A percentile compares a stretch with the other conserved stretches of the same genome.
Evolutionary conservation across 35 echinoderm and acorn worm species (phyloP).

Genomic region (Heliocidaris tuberculata): DNA sequence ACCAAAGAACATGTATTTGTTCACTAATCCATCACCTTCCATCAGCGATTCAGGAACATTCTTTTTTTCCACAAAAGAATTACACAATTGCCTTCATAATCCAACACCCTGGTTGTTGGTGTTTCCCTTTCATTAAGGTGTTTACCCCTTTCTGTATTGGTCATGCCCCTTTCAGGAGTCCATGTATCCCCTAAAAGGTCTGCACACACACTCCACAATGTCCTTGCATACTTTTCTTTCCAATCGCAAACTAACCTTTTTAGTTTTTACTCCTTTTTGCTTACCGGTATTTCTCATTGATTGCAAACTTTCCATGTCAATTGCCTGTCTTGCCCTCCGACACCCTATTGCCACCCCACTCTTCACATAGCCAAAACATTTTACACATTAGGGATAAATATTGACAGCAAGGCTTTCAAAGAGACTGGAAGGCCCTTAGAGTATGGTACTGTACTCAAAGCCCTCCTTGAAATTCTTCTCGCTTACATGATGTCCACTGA

Average conservation of each 20-base stretch:
- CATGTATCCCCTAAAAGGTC: neutral
- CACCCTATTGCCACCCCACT: neutral
- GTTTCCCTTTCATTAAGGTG: neutral
- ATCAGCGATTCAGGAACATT: neutral
- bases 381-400: neutral
- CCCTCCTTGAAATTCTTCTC: neutral
- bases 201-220: neutral
- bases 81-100: neutral
- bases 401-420: conserved; percentile 1
- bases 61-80: conserved; percentile 4
- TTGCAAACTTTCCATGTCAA: neutral
- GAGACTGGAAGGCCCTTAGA: neutral
- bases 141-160: neutral
- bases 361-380: neutral
- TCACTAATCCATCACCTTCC: neutral
- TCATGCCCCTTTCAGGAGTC: neutral
- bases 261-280: neutral
- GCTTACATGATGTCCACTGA: neutral
- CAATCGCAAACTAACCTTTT: neutral
- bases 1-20: neutral
- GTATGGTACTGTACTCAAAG: neutral
- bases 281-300: neutral
- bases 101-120: neutral
- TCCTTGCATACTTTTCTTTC: conserved; percentile 17
- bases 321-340: neutral